Evolutionary conservation across 2,888 invertebrate genomes (phyloP), one percentile per base, ranked within the genome.

Genomic region (Osedax fenrisi): DNA sequence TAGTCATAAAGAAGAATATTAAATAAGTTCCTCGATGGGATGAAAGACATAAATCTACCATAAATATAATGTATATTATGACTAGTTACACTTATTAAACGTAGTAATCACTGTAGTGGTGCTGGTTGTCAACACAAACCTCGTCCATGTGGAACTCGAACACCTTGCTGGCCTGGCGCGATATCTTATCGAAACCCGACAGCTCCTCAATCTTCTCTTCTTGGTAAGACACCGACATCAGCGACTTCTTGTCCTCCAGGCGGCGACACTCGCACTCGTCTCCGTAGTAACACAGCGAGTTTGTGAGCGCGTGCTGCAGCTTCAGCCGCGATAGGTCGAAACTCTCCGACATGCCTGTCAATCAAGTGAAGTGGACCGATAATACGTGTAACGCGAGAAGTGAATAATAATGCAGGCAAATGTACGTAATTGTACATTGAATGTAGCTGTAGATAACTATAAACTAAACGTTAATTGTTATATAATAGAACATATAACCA

Each of bases 201-300:
- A 76, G 76, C 10, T 17, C 10, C 10, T 41, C 10, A 5, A 41
- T 5, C 10, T 41, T 5, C 41, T 41, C 10, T 41, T 41, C 41
- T 17, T 17, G 10, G 41, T 41, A 41, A 5, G 41, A 41, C 41
- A 41, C 41, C 41, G 41, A 5, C 41, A 41, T 41, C 5, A 10
- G 5, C 10, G 10, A 10, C 17, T 41, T 17, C 10, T 41, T 5
- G 68, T 87, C 86, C 73, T 90, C 89, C 13, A 89, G 88, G 2
- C 89, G 87, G 0, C 88, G 87, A 82, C 93, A 94, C 0, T 90
- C 90, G 85, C 94, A 94, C 80, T 71, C 27, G 25, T 68, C 22
- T 61, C 56, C 27, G 22, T 23, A 22, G 13, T 41, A 27, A 68
- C 78, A 78, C 76, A 78, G 76, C 10, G 71, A 69, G n/a, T 75